Percentiles rank a stretch among this genome's conserved stretches.
phyloP scores from a whole-genome alignment of 2,113 vertebrate species.

The Hippocampus comes region DNA sequence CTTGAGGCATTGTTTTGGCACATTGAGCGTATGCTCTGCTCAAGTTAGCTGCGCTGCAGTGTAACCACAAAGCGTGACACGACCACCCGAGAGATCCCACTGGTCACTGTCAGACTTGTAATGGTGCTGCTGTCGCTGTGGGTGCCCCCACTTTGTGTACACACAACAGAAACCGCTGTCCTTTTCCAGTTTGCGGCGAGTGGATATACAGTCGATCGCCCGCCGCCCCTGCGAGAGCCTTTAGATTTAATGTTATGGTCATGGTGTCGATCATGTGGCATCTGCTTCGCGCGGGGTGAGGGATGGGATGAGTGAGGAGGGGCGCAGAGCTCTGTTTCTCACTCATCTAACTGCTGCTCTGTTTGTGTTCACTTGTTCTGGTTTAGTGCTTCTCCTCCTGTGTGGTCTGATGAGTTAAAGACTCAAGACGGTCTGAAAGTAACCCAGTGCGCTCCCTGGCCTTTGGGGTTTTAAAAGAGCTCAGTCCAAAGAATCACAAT shows the following conservation, averaged over 20 bases:
- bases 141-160: slow-evolving; percentile 21
- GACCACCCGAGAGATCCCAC: slow-evolving; percentile 55
- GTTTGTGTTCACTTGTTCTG: slow-evolving; percentile 46
- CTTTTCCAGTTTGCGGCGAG: slow-evolving; percentile 20
- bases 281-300: slow-evolving; percentile 22
- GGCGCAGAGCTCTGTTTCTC: slow-evolving; percentile 17
- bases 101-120: slow-evolving; percentile 53
- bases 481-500: background rate
- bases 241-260: slow-evolving; percentile 32
- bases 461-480: slow-evolving; percentile 1
- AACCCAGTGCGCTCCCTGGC: background rate
- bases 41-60: slow-evolving; percentile 22
- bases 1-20: slow-evolving; percentile 13
- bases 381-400: slow-evolving; percentile 32
- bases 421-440: slow-evolving; percentile 16
- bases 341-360: slow-evolving; percentile 21
- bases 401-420: slow-evolving; percentile 34
- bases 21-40: slow-evolving; percentile 20
- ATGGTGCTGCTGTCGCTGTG: slow-evolving; percentile 22
- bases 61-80: slow-evolving; percentile 38
- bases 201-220: slow-evolving; percentile 20
- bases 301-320: slow-evolving; percentile 20
- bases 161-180: slow-evolving; percentile 47
- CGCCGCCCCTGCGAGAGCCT: slow-evolving; percentile 11
- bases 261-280: slow-evolving; percentile 47